phyloP scores from a whole-genome alignment of 2,797 vertebrate species.

The Sternarchorhynchus goeldii region DNA sequence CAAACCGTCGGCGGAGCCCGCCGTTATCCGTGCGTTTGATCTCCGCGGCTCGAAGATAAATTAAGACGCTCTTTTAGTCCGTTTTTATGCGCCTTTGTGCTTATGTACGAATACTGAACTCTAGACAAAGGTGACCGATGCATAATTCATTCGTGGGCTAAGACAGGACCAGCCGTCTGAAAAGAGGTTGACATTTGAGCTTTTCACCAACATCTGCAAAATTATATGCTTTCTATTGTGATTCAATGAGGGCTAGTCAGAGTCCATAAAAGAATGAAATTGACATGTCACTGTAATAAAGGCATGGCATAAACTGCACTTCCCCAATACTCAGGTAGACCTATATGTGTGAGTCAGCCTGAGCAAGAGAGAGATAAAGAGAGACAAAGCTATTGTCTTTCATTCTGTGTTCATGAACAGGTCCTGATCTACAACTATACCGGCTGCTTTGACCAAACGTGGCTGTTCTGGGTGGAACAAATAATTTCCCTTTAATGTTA shows the following conservation, averaged over 20 bases:
- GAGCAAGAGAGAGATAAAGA: constrained; percentile 44
- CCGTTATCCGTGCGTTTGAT: constrained; percentile 69
- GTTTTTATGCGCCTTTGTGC: constrained; percentile 81
- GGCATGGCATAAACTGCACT: constrained; percentile 80
- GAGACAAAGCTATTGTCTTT: constrained; percentile 56
- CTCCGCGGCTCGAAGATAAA: constrained; percentile 84
- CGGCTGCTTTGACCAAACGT: constrained; percentile 38
- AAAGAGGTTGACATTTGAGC: constrained; percentile 95
- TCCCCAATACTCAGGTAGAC: constrained; percentile 75
- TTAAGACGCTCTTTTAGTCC: constrained; percentile 76
- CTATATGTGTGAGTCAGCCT: background rate
- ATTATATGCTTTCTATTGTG: constrained; percentile 91
- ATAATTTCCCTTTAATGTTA: constrained; percentile 42
- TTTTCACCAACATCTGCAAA: constrained; percentile 91
- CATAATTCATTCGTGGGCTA: constrained; percentile 90
- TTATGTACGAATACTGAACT: constrained; percentile 93
- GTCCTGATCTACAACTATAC: constrained; percentile 19
- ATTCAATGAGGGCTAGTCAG: constrained; percentile 89
- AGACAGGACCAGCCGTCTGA: constrained; percentile 89
- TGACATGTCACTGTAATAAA: constrained; percentile 89
- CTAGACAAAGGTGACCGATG: constrained; percentile 94
- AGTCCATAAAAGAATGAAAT: constrained; percentile 87
- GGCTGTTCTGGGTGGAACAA: constrained; percentile 41
- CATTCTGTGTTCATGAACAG: constrained; percentile 49
- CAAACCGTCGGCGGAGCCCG: constrained; percentile 22